Conservation (phyloP, 2,113 vertebrate genomes). For the Zosterops japonicus region DNA sequence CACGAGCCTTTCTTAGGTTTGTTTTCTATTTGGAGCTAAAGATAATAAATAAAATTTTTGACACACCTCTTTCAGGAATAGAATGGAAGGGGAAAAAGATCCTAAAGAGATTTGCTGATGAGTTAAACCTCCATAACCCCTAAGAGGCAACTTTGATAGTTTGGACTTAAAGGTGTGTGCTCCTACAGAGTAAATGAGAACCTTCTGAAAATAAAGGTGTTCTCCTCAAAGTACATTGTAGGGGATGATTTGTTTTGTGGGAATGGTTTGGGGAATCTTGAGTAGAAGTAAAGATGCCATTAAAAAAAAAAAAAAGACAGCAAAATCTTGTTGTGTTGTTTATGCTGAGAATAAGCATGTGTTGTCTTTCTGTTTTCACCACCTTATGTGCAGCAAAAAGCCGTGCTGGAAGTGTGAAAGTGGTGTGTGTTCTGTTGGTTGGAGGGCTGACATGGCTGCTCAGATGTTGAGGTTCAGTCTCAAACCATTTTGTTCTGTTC, state of each 20-base stretch:
- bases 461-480: not conserved
- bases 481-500: not conserved
- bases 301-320: not conserved
- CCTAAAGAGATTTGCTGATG: not conserved
- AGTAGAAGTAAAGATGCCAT: not conserved
- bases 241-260: not conserved
- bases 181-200: not conserved
- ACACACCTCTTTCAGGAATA: not conserved
- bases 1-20: not conserved
- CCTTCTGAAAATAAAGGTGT: not conserved
- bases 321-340: not conserved
- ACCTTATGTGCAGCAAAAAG: not conserved
- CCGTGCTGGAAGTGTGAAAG: not conserved
- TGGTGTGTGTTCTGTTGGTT: not conserved
- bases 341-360: accelerated
- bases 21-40: not conserved
- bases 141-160: not conserved
- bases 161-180: accelerated
- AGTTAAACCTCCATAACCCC: not conserved
- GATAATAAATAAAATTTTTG: not conserved
- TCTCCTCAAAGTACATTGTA: not conserved
- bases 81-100: not conserved
- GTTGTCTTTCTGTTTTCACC: not conserved
- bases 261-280: not conserved
- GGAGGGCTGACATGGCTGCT: not conserved